Evolutionary conservation across 2,797 vertebrate species (phyloP).

Genomic region (Dicrostonyx torquatus): DNA sequence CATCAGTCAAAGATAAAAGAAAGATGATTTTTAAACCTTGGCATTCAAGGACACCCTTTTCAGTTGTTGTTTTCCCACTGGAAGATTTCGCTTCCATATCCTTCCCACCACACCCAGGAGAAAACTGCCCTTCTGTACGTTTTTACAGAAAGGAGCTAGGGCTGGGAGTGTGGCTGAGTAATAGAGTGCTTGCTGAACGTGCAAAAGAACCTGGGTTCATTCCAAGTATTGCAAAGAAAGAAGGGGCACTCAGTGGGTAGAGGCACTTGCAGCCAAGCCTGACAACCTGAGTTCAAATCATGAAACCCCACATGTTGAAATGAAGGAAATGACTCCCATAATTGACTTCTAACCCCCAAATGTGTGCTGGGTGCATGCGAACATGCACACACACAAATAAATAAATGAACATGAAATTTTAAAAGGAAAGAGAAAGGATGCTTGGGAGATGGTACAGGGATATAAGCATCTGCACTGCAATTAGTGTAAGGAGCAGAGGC

Average conservation of each 20-base stretch:
- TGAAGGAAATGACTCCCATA: background rate
- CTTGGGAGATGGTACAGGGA: background rate
- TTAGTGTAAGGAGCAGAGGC: background rate
- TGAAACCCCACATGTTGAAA: background rate
- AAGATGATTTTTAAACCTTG: background rate
- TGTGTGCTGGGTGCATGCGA: background rate
- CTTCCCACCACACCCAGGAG: background rate
- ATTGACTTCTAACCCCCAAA: background rate
- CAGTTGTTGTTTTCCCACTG: background rate
- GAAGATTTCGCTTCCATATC: background rate
- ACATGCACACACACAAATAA: background rate
- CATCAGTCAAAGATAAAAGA: background rate
- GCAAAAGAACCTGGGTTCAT: background rate
- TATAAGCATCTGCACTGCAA: too few relatives aligned
- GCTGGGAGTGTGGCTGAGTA: background rate
- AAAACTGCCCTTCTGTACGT: background rate
- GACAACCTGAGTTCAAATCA: background rate
- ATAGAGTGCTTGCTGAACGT: too few relatives aligned
- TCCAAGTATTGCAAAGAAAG: background rate
- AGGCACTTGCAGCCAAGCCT: background rate
- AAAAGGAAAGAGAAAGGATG: too few relatives aligned
- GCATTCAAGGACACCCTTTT: background rate
- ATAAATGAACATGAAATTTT: background rate
- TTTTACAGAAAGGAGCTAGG: constrained; percentile 14
- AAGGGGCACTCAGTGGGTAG: background rate